Evolutionary conservation across 2,113 vertebrate genomes (phyloP), one percentile per base, ranked within the genome.

Genomic region (Dipodomys stephensi): DNA sequence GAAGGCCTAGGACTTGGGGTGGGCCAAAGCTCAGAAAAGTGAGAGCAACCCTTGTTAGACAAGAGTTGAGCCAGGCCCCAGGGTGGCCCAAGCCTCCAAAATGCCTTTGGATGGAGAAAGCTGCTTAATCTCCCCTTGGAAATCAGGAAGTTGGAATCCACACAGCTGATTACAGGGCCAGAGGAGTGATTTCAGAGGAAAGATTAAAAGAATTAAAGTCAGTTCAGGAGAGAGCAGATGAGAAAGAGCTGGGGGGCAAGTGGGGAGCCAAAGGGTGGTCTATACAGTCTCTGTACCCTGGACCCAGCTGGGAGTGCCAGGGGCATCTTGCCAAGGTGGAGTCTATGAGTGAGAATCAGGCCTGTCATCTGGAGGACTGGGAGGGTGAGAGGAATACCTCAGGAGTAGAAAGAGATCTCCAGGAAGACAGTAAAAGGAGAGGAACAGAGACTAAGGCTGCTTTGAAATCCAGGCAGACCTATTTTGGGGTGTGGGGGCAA

Each of bases 181-280:
- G 67, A 95, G 71, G 44, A 97, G 67, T 8, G 19, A 95, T 93
- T 93, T 87, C 88, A 89, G 74, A 60, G 73, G 79, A 80, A 91
- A 88, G 95, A 94, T 96, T 44, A 95, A 93, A 92, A 97, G 94
- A 93, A 95, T 92, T 90, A 87, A 93, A 95, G 74, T 77, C 53
- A 19, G 78, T 30, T 83, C 73, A n/a, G 76, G 53, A 80, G 82
- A 60, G 93, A 92, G 77, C 73, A 32, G 35, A 57, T 6, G 9
- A 84, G 73, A 94, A 86, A 30, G 77, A 83, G 30, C 53, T 19
- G 53, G 16, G 86, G 73, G 94, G 64, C 69, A 78, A 78, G 80
- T 79, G 35, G 23, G 32, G 71, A 30, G 8, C 7, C 4, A 12
- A n/a, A 44, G 60, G 20, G 64, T 4, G 79, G 62, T 81, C 77